These are phyloP conservation scores for Apodemia duryi DNA, from an alignment of 2,888 invertebrate species.

Conservation along the genomic window DNA sequence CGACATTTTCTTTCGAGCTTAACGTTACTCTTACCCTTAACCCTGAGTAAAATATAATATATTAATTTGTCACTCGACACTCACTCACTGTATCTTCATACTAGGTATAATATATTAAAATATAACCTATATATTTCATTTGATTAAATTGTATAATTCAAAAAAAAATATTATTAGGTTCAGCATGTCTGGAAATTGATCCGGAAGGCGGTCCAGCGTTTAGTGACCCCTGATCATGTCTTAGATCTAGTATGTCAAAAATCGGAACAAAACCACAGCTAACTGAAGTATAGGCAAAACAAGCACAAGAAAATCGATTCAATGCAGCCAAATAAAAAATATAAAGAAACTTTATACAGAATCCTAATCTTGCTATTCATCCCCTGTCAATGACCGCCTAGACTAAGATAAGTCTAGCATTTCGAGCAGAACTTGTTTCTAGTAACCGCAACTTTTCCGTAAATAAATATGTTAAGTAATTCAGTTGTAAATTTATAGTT, in stretches of 20 bases:
- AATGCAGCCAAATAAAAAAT: conserved; percentile 56
- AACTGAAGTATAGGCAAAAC: conserved; percentile 62
- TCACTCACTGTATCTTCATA: too few relatives aligned
- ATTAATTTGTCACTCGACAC: too few relatives aligned
- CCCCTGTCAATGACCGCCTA: conserved; percentile 68
- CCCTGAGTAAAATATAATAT: too few relatives aligned
- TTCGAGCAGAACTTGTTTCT: conserved; percentile 19
- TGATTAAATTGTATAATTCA: too few relatives aligned
- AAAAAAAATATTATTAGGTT: too few relatives aligned
- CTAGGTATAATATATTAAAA: too few relatives aligned
- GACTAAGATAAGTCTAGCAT: conserved; percentile 52
- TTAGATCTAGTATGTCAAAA: conserved; percentile 4
- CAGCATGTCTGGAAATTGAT: too few relatives aligned
- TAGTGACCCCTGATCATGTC: not conserved
- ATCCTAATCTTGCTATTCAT: conserved; percentile 68
- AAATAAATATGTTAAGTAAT: conserved; percentile 9
- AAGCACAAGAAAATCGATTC: conserved; percentile 68
- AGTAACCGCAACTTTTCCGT: conserved; percentile 11
- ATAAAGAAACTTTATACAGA: conserved; percentile 37
- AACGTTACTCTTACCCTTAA: too few relatives aligned
- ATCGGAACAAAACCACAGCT: conserved; percentile 27
- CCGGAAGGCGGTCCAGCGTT: not conserved
- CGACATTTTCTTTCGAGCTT: too few relatives aligned
- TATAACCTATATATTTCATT: too few relatives aligned
- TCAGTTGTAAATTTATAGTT: not conserved